Percentiles rank a stretch among this genome's conserved stretches.
Conservation (phyloP, 2,888 invertebrate species). For the Coelogynopora nodosa region DNA sequence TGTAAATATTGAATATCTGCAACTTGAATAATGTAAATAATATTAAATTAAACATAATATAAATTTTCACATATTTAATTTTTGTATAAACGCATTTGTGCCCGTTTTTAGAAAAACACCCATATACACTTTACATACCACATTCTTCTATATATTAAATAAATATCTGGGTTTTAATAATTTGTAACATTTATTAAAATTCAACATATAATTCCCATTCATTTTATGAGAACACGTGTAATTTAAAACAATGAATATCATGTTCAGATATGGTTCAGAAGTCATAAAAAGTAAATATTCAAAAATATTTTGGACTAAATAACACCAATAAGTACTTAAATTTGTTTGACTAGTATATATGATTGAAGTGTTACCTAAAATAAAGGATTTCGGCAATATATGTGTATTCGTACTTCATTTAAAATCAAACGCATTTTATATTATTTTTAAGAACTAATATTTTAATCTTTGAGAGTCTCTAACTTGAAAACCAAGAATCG, state of each 20-base stretch:
- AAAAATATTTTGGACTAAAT: not conserved
- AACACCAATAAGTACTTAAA: not conserved
- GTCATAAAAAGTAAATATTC: not conserved
- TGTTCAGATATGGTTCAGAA: not conserved
- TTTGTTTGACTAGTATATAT: not conserved
- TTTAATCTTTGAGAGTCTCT: not conserved
- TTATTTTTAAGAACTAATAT: not conserved
- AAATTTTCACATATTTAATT: not conserved
- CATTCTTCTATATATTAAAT: no score
- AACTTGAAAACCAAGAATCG: not conserved
- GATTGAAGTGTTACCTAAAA: not conserved
- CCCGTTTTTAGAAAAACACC: not conserved
- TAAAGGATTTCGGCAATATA: not conserved
- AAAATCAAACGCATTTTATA: not conserved
- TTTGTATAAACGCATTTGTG: not conserved
- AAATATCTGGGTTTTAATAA: no score
- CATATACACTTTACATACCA: no score
- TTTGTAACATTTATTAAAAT: no score
- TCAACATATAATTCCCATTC: not conserved
- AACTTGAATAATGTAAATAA: not conserved
- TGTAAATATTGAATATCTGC: not conserved
- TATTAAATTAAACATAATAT: not conserved
- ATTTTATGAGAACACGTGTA: not conserved
- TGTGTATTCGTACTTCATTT: not conserved
- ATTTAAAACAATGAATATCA: not conserved